A percentile compares a stretch with the other conserved stretches of the same genome.
phyloP scores from a whole-genome alignment of 2,797 vertebrate genomes.

The Triplophysa bombifrons region DNA sequence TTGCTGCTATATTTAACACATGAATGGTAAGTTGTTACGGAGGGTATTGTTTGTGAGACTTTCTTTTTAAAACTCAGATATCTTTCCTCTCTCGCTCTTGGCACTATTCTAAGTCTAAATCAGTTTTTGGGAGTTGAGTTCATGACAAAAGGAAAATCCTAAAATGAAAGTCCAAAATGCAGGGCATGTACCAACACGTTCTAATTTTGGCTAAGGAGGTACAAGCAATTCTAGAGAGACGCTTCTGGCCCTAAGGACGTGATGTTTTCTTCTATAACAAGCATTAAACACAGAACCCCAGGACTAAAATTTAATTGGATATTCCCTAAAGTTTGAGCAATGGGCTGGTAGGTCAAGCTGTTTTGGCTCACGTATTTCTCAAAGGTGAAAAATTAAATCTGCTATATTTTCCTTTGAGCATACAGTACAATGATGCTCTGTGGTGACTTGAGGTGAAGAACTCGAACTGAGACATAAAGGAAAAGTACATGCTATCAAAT shows the following conservation, averaged over 20 bases:
- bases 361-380: conserved; percentile 38
- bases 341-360: conserved; percentile 23
- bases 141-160: conserved; percentile 45
- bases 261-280: conserved; percentile 65
- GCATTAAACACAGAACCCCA: conserved; percentile 53
- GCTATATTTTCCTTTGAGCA: neutral
- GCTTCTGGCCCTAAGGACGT: conserved; percentile 73
- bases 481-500: too few species aligned
- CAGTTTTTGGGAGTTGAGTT: conserved; percentile 29
- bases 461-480: neutral
- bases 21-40: neutral
- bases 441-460: neutral
- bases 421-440: conserved; percentile 16
- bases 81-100: neutral
- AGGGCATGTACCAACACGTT: conserved; percentile 69
- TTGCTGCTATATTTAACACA: conserved; percentile 2
- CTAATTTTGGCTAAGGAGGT: conserved; percentile 54
- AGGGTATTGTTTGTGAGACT: neutral
- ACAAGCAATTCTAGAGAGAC: conserved; percentile 64
- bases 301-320: conserved; percentile 72
- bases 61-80: neutral
- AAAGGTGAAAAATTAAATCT: conserved; percentile 33
- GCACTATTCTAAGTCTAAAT: neutral
- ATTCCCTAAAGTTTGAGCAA: conserved; percentile 58
- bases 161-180: conserved; percentile 53